A percentile compares a stretch with the other conserved stretches of the same genome.
Conservation (phyloP, 2,888 invertebrate genomes). For the Ormia ochracea region DNA sequence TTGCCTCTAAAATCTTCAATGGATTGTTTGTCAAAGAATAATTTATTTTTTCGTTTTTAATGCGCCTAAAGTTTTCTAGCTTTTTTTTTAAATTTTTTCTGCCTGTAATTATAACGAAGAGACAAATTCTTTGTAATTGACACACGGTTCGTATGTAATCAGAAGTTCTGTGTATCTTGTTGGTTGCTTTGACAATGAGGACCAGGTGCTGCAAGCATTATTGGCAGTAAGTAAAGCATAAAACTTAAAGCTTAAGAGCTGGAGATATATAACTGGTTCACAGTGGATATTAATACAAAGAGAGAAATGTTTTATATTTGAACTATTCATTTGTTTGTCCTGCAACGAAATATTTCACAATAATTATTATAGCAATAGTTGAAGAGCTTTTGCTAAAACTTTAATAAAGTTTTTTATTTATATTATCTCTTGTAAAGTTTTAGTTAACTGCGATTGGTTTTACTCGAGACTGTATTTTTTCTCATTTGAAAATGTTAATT, state of each 20-base stretch:
- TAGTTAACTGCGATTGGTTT: neutral
- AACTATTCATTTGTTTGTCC: too few relatives aligned
- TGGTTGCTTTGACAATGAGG: constrained; percentile 1
- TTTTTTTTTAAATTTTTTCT: neutral
- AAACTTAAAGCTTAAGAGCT: neutral
- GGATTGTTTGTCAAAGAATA: too few relatives aligned
- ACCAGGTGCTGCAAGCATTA: constrained; percentile 43
- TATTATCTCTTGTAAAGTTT: too few relatives aligned
- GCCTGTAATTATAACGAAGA: neutral
- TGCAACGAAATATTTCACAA: neutral
- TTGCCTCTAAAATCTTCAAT: too few relatives aligned
- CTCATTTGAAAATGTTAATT: constrained; percentile 40
- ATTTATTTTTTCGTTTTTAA: too few relatives aligned
- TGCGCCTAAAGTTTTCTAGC: neutral
- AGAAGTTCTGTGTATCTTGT: constrained; percentile 3
- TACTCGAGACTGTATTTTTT: neutral
- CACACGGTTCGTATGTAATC: constrained; percentile 23
- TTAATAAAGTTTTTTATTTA: neutral
- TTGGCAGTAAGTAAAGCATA: neutral
- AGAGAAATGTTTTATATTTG: neutral
- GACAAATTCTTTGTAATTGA: constrained; percentile 14
- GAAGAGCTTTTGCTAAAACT: too few relatives aligned
- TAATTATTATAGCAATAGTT: too few relatives aligned
- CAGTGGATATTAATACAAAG: neutral
- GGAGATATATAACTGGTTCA: neutral